Conservation (phyloP, 2,113 vertebrate genomes). For the Carlito syrichta region DNA sequence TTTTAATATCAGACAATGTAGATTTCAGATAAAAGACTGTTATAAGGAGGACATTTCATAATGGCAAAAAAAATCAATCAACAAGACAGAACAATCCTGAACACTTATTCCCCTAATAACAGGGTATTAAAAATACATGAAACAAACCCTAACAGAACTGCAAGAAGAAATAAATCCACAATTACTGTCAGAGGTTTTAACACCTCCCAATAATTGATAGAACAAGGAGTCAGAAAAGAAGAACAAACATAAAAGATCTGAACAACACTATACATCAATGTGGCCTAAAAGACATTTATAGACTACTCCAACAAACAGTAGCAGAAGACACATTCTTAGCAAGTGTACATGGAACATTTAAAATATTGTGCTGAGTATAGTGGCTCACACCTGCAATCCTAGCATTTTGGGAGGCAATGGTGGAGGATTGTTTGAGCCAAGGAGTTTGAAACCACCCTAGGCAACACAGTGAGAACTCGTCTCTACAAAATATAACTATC, state of each 20-base stretch:
- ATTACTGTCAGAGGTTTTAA: not conserved
- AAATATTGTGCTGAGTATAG: not conserved
- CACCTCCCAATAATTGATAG: not conserved
- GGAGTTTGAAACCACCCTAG: too few species aligned
- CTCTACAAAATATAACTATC: too few species aligned
- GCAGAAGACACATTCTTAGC: not conserved
- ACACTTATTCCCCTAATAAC: not conserved
- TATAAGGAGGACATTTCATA: not conserved
- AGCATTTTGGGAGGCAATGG: too few species aligned
- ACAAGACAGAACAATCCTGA: not conserved
- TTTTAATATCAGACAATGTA: not conserved
- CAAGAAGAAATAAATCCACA: not conserved
- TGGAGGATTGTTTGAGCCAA: too few species aligned
- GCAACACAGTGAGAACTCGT: too few species aligned
- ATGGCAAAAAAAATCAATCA: not conserved
- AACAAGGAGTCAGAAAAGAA: not conserved
- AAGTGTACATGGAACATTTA: not conserved
- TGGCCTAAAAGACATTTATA: not conserved
- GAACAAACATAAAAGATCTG: not conserved
- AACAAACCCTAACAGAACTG: not conserved
- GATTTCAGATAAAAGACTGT: not conserved
- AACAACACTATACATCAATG: not conserved
- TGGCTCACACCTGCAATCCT: too few species aligned
- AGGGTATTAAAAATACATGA: not conserved
- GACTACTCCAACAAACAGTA: not conserved